Evolutionary conservation across 92 coral and sea anemone species (phyloP).

Genomic region (Porites divaricata): DNA sequence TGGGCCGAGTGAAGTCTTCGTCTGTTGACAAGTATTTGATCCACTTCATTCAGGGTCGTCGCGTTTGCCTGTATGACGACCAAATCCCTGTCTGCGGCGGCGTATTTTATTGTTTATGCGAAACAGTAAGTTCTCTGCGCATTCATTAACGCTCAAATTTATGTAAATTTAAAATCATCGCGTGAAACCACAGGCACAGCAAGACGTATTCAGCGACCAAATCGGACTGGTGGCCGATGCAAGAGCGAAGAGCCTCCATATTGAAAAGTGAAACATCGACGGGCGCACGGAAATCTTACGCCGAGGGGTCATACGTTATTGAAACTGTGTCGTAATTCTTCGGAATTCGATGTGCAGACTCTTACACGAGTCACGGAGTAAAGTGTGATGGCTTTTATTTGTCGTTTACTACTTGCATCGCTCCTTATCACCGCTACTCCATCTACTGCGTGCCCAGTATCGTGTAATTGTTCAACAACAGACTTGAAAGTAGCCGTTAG

Average conservation of each 20-base stretch:
- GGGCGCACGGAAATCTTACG: neutral
- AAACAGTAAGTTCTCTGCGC: neutral
- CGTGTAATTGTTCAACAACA: slow-evolving; percentile 40
- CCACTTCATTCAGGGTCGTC: no score
- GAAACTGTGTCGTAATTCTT: neutral
- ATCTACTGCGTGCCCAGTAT: slow-evolving; percentile 43
- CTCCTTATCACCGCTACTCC: slow-evolving; percentile 14
- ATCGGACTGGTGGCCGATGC: slow-evolving; percentile 1
- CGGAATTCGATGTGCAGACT: neutral
- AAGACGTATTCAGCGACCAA: slow-evolving; percentile 22
- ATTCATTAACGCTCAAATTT: slow-evolving; percentile 37
- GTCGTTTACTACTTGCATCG: slow-evolving; percentile 3
- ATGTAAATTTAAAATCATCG: slow-evolving; percentile 23
- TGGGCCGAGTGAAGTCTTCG: slow-evolving; percentile 20
- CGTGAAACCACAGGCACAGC: slow-evolving; percentile 35
- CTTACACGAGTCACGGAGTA: neutral
- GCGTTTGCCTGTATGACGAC: neutral
- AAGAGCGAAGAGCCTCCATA: neutral
- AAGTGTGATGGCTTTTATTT: slow-evolving; percentile 27
- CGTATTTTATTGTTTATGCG: neutral
- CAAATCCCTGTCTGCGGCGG: neutral
- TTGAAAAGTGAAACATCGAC: slow-evolving; percentile 23
- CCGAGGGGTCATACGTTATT: slow-evolving; percentile 11
- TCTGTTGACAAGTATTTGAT: neutral
- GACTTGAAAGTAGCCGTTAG: neutral